These are phyloP conservation scores for Micrastur ruficollis DNA, from an alignment of 2,797 vertebrate species.

Conservation along the genomic window DNA sequence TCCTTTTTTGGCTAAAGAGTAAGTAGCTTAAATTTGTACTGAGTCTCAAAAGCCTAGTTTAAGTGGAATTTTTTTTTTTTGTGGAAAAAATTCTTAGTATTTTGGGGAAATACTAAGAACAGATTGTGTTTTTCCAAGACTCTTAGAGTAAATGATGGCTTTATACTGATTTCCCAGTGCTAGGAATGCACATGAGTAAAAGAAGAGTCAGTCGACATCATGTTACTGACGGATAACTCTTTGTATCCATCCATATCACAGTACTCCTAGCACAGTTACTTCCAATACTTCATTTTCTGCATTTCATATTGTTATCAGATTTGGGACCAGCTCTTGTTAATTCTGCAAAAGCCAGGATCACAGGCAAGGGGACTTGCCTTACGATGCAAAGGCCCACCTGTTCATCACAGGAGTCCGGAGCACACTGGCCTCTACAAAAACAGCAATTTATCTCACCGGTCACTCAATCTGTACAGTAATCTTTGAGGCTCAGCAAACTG, in stretches of 20 bases:
- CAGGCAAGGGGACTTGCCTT: background rate
- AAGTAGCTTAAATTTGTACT: background rate
- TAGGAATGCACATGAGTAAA: background rate
- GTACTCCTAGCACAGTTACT: background rate
- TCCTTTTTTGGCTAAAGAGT: background rate
- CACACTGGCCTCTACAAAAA: background rate
- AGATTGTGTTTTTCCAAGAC: background rate
- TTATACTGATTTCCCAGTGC: background rate
- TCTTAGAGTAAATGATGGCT: background rate
- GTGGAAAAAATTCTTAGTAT: too few relatives aligned
- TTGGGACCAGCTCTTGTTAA: background rate
- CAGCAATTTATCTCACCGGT: background rate
- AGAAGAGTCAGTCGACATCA: background rate
- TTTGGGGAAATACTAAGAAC: background rate
- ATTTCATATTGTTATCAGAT: background rate
- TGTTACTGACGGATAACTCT: background rate
- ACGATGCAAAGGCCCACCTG: background rate
- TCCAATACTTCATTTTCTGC: background rate
- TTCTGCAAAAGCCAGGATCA: background rate
- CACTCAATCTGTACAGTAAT: background rate
- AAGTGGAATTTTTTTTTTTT: background rate
- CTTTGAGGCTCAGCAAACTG: background rate
- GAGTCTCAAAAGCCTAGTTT: background rate
- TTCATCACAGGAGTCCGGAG: background rate
- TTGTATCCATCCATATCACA: background rate